phyloP scores from a whole-genome alignment of 1,140 invertebrate species.

The Cyphomyrmex costatus region DNA sequence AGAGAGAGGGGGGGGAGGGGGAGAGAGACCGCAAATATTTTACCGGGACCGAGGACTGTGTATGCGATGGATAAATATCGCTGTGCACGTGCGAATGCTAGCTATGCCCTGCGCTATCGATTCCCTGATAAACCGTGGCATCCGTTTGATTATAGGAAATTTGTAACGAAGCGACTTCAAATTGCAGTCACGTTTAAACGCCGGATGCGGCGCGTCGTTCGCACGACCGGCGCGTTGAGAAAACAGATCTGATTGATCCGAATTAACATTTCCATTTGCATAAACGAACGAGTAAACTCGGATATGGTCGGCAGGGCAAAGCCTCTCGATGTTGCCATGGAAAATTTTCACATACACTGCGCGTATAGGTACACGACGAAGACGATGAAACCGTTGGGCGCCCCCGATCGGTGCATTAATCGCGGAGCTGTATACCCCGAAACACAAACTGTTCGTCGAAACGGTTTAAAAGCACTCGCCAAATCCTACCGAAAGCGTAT shows the following conservation, averaged over 20 bases:
- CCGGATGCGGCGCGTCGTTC: conserved; percentile 31
- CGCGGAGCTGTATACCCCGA: background rate
- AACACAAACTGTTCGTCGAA: conserved; percentile 8
- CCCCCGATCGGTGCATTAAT: background rate
- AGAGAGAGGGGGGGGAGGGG: too few relatives aligned
- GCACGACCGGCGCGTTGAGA: conserved; percentile 40
- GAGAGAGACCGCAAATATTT: conserved; percentile 34
- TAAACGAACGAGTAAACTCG: conserved; percentile 35
- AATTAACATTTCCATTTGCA: conserved; percentile 63
- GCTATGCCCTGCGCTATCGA: conserved; percentile 56
- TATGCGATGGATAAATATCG: conserved; percentile 52
- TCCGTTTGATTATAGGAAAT: conserved; percentile 60
- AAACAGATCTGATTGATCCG: conserved; percentile 61
- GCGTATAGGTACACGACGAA: background rate
- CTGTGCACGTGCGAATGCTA: conserved; percentile 65
- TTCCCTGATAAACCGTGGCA: conserved; percentile 52
- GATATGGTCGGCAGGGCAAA: background rate
- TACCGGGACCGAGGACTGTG: background rate
- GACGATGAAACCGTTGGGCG: conserved; percentile 16
- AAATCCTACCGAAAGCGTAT: conserved; percentile 5
- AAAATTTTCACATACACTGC: conserved; percentile 30
- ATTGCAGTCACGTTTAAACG: conserved; percentile 62
- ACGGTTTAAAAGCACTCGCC: background rate
- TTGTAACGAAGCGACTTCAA: conserved; percentile 44
- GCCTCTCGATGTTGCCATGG: conserved; percentile 17